A percentile compares a stretch with the other conserved stretches of the same genome.
phyloP scores from a whole-genome alignment of 2,113 vertebrate species.

The Nothoprocta perdicaria region DNA sequence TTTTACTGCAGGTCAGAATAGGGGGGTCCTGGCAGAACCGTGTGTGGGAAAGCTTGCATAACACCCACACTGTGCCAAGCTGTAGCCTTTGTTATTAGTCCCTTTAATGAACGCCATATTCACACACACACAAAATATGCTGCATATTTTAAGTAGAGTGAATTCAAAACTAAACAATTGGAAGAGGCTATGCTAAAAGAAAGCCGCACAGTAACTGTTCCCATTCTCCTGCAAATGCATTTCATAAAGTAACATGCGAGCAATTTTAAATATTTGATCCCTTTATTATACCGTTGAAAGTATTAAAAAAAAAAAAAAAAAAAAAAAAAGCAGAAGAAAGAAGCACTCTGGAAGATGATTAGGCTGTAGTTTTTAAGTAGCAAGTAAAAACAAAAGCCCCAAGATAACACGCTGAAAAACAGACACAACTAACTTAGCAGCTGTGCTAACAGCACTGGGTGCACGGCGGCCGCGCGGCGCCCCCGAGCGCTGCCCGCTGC shows the following conservation, averaged over 20 bases:
- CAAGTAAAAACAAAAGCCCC: constrained; percentile 63
- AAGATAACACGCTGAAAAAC: constrained; percentile 54
- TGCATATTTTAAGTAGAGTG: constrained; percentile 63
- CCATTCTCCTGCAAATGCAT: constrained; percentile 56
- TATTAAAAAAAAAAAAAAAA: background rate
- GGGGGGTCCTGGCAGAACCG: constrained; percentile 67
- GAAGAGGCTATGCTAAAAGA: constrained; percentile 60
- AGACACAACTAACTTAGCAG: constrained; percentile 14
- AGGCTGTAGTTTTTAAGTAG: constrained; percentile 54
- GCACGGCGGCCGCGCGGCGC: background rate
- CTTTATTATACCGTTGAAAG: constrained; percentile 36
- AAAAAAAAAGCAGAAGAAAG: background rate
- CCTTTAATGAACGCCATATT: constrained; percentile 74
- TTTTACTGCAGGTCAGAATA: constrained; percentile 70
- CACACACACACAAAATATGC: constrained; percentile 53
- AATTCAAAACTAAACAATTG: constrained; percentile 65
- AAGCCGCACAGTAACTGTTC: constrained; percentile 46
- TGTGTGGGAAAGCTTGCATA: constrained; percentile 71
- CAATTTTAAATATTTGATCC: constrained; percentile 60
- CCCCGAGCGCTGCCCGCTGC: background rate
- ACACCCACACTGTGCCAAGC: constrained; percentile 63
- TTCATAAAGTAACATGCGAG: constrained; percentile 48
- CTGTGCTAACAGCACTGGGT: constrained; percentile 24
- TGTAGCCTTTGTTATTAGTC: constrained; percentile 73
- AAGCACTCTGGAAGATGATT: constrained; percentile 30